A percentile compares a stretch with the other conserved stretches of the same genome.
These are phyloP conservation scores for Mythimna pallens DNA, from an alignment of 2,888 invertebrate species.

Conservation along the genomic window DNA sequence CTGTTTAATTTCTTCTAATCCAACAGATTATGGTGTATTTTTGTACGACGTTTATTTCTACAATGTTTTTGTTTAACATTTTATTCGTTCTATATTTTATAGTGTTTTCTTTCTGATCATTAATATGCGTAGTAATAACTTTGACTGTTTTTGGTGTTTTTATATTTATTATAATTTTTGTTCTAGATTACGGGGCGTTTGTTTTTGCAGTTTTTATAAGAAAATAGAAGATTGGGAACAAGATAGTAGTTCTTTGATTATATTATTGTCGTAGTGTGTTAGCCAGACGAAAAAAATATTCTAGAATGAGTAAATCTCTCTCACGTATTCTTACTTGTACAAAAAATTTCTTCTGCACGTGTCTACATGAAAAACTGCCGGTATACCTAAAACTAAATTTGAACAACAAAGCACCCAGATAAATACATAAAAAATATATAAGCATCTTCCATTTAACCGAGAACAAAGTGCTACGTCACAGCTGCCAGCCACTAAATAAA, in stretches of 20 bases:
- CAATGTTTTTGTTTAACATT: conserved; percentile 49
- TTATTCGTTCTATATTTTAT: conserved; percentile 46
- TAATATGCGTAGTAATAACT: conserved; percentile 24
- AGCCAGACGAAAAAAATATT: background rate
- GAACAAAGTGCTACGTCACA: conserved; percentile 64
- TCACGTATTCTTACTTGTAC: background rate
- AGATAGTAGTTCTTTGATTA: background rate
- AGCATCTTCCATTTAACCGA: conserved; percentile 53
- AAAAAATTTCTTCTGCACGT: background rate
- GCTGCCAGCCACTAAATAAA: conserved; percentile 75
- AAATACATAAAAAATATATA: conserved; percentile 55
- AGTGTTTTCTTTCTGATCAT: conserved; percentile 37
- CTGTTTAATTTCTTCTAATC: conserved; percentile 83
- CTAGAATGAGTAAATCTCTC: background rate
- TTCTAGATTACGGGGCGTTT: background rate
- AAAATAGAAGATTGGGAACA: background rate
- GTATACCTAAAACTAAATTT: conserved; percentile 38
- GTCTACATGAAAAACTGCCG: conserved; percentile 19
- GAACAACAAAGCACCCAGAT: conserved; percentile 49
- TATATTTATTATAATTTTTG: background rate
- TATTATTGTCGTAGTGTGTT: background rate
- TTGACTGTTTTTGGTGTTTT: conserved; percentile 17
- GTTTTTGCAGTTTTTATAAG: background rate
- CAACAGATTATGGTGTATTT: conserved; percentile 68
- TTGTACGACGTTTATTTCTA: conserved; percentile 52